Evolutionary conservation across 2,888 invertebrate genomes (phyloP).

Genomic region (Phortica okadai): DNA sequence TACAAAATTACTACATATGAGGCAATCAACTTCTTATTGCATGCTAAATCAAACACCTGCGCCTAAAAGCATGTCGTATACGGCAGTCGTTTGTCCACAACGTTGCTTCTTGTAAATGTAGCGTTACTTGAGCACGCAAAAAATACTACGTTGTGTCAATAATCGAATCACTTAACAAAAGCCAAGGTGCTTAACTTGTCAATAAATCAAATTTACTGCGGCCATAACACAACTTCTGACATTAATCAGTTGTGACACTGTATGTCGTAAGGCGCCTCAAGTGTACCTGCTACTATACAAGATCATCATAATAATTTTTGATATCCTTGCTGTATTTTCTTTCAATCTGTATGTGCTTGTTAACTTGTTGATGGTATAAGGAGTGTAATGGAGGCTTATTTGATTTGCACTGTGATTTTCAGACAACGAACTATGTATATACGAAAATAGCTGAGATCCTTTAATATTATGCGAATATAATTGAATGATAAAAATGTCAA

Average conservation of each 20-base stretch:
- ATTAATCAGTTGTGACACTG: not conserved
- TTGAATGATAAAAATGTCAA: no score
- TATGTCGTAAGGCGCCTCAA: not conserved
- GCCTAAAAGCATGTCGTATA: not conserved
- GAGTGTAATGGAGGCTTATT: slow-evolving; percentile 15
- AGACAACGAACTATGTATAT: not conserved
- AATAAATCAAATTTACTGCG: slow-evolving; percentile 28
- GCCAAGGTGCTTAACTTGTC: slow-evolving; percentile 19
- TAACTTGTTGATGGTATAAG: slow-evolving; percentile 10
- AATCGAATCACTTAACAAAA: slow-evolving; percentile 32
- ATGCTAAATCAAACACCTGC: slow-evolving; percentile 9
- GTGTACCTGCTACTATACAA: not conserved
- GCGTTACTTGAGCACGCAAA: not conserved
- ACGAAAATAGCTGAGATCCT: not conserved
- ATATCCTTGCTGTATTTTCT: not conserved
- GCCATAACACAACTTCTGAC: not conserved
- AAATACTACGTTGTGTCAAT: slow-evolving; percentile 9
- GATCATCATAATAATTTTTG: not conserved
- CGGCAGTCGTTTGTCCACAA: not conserved
- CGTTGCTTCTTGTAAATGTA: not conserved
- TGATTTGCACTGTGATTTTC: not conserved
- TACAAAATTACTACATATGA: no score
- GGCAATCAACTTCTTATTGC: not conserved
- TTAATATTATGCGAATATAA: not conserved
- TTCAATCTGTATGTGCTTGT: not conserved